Evolutionary conservation across 2,797 vertebrate genomes (phyloP), one percentile per base, ranked within the genome.

Genomic region (Gastrophryne carolinensis): DNA sequence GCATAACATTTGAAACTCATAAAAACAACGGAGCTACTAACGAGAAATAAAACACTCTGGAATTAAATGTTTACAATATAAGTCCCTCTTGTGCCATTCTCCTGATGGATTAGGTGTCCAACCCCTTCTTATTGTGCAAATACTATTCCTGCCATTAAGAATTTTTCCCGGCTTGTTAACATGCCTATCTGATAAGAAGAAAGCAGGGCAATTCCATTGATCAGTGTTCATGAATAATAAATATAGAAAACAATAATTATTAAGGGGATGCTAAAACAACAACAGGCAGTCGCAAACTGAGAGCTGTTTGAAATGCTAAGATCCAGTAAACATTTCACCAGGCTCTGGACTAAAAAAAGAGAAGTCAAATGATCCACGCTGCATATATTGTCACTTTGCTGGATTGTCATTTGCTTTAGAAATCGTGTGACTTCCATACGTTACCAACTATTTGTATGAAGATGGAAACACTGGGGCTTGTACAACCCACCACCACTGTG

Each of bases 61-160:
- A 49, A 35, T 67, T 27, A 60, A 50, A 19, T 41, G 17, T 34
- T 66, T 66, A 66, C 15, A 49, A 60, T 30, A 49, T 10, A 13
- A 57, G 50, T 54, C 72, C 62, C 50, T 66, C 47, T 57, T 27
- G 63, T 50, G 63, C 23, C 23, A 32, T 60, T 60, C 21, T 21
- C 8, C 52, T 74, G 72, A 57, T 75, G 34, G 54, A 47, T 50
- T 21, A 21, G 15, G 29, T 9, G 29, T 35, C 50, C 2, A 35
- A 19, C n/a, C 39, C 30, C 19, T 26, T 30, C 53, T 35, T 37
- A 66, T 21, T 56, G 53, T 27, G 27, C 30, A 66, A 57, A 67
- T 21, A 58, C 39, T 67, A 67, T 60, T 60, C 23, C 72, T 57
- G 30, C 37, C 62, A 57, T 74, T 56, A 74, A 66, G 29, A 50